Percentiles rank a stretch among this genome's conserved stretches.
Evolutionary conservation across 53 echinoderm and acorn worm species (phyloP).

Genomic region (Temnopleurus reevesii): DNA sequence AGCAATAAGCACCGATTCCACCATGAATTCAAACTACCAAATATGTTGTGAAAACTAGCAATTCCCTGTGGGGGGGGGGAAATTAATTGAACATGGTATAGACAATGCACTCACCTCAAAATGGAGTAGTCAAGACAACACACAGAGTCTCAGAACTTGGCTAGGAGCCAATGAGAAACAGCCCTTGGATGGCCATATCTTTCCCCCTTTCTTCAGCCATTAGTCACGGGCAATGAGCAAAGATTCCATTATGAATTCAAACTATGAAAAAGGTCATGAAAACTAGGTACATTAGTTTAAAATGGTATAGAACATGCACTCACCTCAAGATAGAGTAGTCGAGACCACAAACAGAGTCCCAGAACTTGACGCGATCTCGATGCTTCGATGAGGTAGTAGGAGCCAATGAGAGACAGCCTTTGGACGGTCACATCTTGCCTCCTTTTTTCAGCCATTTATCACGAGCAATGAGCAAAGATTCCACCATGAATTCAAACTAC

Average conservation of each 20-base stretch:
- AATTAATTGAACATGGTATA: no score
- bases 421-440: slow-evolving; percentile 83
- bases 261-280: no score
- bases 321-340: slow-evolving; percentile 76
- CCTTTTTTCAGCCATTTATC: slow-evolving; percentile 70
- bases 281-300: no score
- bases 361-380: slow-evolving; percentile 66
- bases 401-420: slow-evolving; percentile 66
- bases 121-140: slow-evolving; percentile 70
- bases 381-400: slow-evolving; percentile 64
- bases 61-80: no score
- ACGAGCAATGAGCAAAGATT: slow-evolving; percentile 73
- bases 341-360: slow-evolving; percentile 75
- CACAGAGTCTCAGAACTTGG: slow-evolving; percentile 67
- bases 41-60: no score
- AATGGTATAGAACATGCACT: no score
- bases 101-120: slow-evolving; percentile 64
- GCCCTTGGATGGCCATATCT: slow-evolving; percentile 82
- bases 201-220: no score
- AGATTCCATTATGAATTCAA: no score
- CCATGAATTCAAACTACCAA: slow-evolving; percentile 85
- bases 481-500: slow-evolving; percentile 94
- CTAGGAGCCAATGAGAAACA: slow-evolving; percentile 63
- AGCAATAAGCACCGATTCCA: slow-evolving; percentile 77
- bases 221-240: no score